Conservation (phyloP, 2,113 vertebrate genomes). For the Scortum barcoo region DNA sequence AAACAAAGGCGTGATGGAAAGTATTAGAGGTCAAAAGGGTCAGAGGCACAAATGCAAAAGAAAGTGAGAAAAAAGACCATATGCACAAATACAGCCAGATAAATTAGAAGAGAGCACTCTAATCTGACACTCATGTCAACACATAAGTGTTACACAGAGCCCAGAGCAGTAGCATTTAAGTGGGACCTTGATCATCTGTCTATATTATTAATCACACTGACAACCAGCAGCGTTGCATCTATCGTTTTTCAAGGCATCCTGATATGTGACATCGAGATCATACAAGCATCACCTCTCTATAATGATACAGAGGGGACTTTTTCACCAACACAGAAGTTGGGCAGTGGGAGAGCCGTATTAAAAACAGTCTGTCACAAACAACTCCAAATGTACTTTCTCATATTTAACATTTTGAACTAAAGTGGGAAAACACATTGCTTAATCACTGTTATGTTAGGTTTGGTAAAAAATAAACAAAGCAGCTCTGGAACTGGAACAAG, state of each 20-base stretch:
- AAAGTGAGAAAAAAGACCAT: neutral
- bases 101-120: neutral
- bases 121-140: slow-evolving; percentile 24
- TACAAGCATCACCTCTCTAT: slow-evolving; percentile 41
- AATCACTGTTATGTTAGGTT: slow-evolving; percentile 24
- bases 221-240: slow-evolving; percentile 22
- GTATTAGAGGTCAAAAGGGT: neutral
- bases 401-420: slow-evolving; percentile 6
- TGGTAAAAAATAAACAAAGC: slow-evolving; percentile 54
- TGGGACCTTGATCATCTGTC: slow-evolving; percentile 57
- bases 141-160: slow-evolving; percentile 45
- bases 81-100: neutral
- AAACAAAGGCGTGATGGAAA: neutral
- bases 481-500: slow-evolving; percentile 34
- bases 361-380: slow-evolving; percentile 16
- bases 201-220: slow-evolving; percentile 49
- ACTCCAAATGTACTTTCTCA: neutral
- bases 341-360: neutral
- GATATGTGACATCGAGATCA: slow-evolving; percentile 54
- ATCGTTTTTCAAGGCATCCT: slow-evolving; percentile 49
- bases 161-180: slow-evolving; percentile 52
- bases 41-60: slow-evolving; percentile 21
- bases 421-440: slow-evolving; percentile 10
- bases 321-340: slow-evolving; percentile 8
- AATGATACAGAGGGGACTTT: slow-evolving; percentile 19